Base-by-base conservation (phyloP, 1,140 invertebrate genomes). In the Micrasema longulum region DNA sequence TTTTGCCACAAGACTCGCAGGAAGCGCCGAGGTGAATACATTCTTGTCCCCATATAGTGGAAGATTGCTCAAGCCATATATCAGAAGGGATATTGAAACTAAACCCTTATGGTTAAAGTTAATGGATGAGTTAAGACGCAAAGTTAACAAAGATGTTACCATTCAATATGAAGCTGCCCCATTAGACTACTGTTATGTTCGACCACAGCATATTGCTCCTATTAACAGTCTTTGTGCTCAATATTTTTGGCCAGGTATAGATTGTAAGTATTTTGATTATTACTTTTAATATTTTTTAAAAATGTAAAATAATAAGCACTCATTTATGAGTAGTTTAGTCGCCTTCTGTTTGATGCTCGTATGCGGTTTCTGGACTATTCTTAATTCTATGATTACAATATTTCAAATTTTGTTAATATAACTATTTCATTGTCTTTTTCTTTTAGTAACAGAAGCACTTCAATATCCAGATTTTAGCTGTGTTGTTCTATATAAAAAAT, bases 381-480 rank as follows among this genome's bases (percentile, higher is more conserved):
- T n/a, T n/a, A n/a, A n/a, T n/a, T n/a, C n/a, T n/a, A n/a, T n/a
- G n/a, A n/a, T n/a, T n/a, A n/a, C n/a, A n/a, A n/a, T n/a, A n/a
- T n/a, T n/a, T n/a, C n/a, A n/a, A n/a, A n/a, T n/a, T n/a, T n/a
- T n/a, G n/a, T n/a, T n/a, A n/a, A n/a, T n/a, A n/a, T n/a, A n/a
- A n/a, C n/a, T n/a, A n/a, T n/a, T n/a, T n/a, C n/a, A 11, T 14
- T 57, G 53, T 36, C 7, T 4, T 48, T 88, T 87, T 60, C 81
- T 88, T 87, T 60, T 81, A 96, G 93, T 97, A 74, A 92, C 93
- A 0, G 95, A 97, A 78, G 91, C 92, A 76, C 84, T 97, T 10
- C 92, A 94, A 77, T 97, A 97, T 83, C 95, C 96, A 1, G 95
- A 97, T 78, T 96, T 94, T 79, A 96, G 91, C 77, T 95, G 95